Percentiles rank a stretch among this genome's conserved stretches.
Conservation (phyloP, 2,888 invertebrate species). For the Sarcophaga subvicina region DNA sequence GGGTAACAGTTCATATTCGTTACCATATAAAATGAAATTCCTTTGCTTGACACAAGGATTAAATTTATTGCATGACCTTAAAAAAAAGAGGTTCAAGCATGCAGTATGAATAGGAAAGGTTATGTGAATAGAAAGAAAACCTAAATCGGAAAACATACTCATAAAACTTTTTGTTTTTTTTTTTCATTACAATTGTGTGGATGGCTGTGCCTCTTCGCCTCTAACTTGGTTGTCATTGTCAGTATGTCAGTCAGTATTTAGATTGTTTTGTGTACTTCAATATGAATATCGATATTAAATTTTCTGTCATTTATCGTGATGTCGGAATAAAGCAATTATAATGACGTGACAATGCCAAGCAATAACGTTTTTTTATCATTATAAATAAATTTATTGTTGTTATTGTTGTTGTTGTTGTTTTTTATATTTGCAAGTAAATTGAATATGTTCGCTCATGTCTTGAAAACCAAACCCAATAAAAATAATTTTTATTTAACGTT, state of each 20-base stretch:
- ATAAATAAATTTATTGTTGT: too few species aligned
- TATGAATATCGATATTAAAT: constrained; percentile 55
- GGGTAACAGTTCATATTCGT: too few species aligned
- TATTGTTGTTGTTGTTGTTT: constrained; percentile 8
- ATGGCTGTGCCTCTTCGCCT: neutral
- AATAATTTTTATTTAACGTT: neutral
- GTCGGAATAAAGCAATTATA: constrained; percentile 72
- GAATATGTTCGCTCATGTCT: neutral
- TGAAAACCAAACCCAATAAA: constrained; percentile 8
- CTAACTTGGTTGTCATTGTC: too few species aligned
- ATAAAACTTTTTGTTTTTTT: neutral
- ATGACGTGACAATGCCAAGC: constrained; percentile 72
- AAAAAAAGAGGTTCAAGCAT: too few species aligned
- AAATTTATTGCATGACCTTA: neutral
- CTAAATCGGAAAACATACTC: too few species aligned
- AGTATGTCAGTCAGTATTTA: neutral
- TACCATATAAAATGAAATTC: too few species aligned
- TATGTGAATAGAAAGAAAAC: too few species aligned
- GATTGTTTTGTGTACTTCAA: constrained; percentile 38
- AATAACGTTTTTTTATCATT: constrained; percentile 15
- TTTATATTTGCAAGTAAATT: constrained; percentile 26
- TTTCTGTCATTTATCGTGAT: constrained; percentile 67
- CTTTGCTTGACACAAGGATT: neutral
- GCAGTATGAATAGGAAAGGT: too few species aligned
- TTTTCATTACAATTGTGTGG: neutral